Base-by-base conservation (phyloP, 2,888 invertebrate species). In the Agonopterix heracliana region DNA sequence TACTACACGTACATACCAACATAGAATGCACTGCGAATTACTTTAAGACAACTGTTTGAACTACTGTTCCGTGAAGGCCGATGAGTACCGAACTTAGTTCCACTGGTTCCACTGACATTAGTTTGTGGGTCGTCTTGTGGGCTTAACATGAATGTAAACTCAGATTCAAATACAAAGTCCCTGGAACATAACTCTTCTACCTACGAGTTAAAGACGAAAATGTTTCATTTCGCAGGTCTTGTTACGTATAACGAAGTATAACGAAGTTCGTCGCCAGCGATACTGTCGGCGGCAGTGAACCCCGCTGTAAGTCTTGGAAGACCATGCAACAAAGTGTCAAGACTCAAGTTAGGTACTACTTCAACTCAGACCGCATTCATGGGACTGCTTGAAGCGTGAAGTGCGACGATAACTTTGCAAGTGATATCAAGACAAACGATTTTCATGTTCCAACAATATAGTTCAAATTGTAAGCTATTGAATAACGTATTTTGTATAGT, bases 241-340 rank as follows among this genome's bases (percentile, higher is more conserved):
- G 7, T 26, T 26, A 26, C 26, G 26, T 26, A 7, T 26, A 26
- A 26, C 26, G 26, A 26, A 26, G 26, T 26, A 26, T 26, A 26
- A 26, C 26, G 26, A 26, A 26, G 26, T 26, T 26, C 7, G 66
- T 71, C 68, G 54, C 53, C 48, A 48, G 64, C 63, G 68, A 66
- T 68, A 66, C 65, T 66, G 72, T 71, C 71, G 62, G 55, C 51
- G 54, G 54, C 42, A 36, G 26, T 17, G 74, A 73, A 79, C 78
- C 81, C 72, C 61, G 63, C 62, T 38, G 10, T 9, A 38, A 10
- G 74, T 74, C 77, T 81, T 38, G 10, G 38, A 38, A 38, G 74
- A 75, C 77, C 81, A 74, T 70, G 75, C 74, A 77, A 77, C 79
- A 75, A 79, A 78, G 72, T 81, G 73, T 77, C 79, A 78, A 69